These are phyloP conservation scores for Smutsia temminckii DNA, from an alignment of 2,797 vertebrate species.

Conservation along the genomic window DNA sequence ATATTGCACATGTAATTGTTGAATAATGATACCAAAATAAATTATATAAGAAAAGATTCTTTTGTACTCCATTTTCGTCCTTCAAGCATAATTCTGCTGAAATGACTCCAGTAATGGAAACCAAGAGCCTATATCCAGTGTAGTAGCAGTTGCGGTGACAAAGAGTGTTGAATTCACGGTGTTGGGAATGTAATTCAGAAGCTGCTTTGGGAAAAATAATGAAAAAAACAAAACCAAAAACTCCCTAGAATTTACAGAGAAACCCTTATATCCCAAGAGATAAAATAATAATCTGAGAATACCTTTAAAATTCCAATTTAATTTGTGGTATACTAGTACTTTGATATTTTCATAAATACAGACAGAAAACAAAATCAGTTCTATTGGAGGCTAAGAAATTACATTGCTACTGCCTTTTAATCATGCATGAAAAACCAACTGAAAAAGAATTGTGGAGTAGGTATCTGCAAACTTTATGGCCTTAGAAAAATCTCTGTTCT, in stretches of 20 bases:
- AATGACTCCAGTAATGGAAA: neutral
- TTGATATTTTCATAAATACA: neutral
- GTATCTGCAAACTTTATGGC: neutral
- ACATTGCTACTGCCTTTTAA: neutral
- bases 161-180: neutral
- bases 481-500: neutral
- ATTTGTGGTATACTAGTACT: neutral
- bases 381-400: neutral
- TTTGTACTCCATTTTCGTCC: neutral
- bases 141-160: neutral
- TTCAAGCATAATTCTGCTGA: neutral
- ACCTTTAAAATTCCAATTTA: neutral
- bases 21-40: too few relatives aligned
- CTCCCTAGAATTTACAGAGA: neutral
- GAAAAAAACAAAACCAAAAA: neutral
- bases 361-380: neutral
- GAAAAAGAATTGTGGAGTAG: neutral
- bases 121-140: neutral
- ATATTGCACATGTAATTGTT: too few relatives aligned
- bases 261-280: neutral
- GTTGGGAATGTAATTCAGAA: neutral
- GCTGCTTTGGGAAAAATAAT: neutral
- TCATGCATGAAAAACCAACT: neutral
- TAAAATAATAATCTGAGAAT: neutral
- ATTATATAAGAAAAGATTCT: too few relatives aligned